These are phyloP conservation scores for Eunapius fragilis DNA, from an alignment of 37 sponge, comb jelly and placozoan genomes.

Conservation along the genomic window DNA sequence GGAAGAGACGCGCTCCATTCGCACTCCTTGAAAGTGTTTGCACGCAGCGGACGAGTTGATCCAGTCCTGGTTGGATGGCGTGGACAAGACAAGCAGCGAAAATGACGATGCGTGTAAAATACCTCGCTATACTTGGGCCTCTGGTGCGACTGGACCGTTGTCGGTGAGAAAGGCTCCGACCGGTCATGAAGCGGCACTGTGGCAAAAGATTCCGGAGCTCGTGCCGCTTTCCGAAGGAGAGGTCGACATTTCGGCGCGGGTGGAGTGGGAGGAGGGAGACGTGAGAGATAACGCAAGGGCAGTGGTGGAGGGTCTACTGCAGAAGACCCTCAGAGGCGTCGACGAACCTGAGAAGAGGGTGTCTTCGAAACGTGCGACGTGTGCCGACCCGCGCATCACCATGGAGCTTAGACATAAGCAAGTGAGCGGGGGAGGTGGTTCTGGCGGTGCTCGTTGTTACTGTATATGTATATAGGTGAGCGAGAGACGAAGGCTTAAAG, in stretches of 20 bases:
- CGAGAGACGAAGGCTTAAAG: constrained; percentile 35
- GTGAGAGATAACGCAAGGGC: constrained; percentile 17
- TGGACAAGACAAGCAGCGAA: neutral
- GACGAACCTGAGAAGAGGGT: neutral
- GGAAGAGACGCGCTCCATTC: neutral
- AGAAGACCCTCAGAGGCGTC: neutral
- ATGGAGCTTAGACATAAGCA: constrained; percentile 77
- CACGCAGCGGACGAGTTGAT: constrained; percentile 49
- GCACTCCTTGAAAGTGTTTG: neutral
- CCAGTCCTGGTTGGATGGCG: constrained; percentile 27
- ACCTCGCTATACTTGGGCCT: neutral
- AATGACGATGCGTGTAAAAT: neutral
- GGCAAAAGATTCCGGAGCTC: neutral
- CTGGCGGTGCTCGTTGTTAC: neutral
- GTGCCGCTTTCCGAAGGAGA: neutral
- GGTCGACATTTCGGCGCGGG: constrained; percentile 5
- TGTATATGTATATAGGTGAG: constrained; percentile 15
- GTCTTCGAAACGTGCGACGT: neutral
- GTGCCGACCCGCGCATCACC: constrained; percentile 50
- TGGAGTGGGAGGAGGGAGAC: constrained; percentile 48
- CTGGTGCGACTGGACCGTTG: neutral
- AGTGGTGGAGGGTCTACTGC: constrained; percentile 40
- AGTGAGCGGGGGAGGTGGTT: constrained; percentile 25
- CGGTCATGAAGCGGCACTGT: neutral
- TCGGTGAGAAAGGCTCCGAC: neutral